These are phyloP conservation scores for Oedothorax gibbosus DNA, from an alignment of 1,140 invertebrate species.

Conservation along the genomic window DNA sequence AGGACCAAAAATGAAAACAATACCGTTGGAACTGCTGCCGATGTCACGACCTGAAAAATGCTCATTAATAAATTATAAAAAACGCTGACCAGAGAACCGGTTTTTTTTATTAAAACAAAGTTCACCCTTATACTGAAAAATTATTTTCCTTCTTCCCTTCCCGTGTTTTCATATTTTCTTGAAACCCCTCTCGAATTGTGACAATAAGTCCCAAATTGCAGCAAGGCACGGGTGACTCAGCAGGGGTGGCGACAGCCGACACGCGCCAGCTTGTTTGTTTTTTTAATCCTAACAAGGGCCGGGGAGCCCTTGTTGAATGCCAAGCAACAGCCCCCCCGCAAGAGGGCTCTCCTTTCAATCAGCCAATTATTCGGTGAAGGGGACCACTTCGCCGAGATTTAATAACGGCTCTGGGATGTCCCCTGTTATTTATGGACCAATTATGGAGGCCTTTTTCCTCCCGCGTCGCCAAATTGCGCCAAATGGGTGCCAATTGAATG, in stretches of 20 bases:
- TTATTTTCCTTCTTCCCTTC: too few relatives aligned
- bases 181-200: too few relatives aligned
- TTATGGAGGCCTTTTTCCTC: slow-evolving; percentile 28
- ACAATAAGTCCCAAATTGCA: too few relatives aligned
- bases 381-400: slow-evolving; percentile 57
- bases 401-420: slow-evolving; percentile 51
- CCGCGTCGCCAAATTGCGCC: slow-evolving; percentile 11
- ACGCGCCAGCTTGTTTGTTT: slow-evolving; percentile 34
- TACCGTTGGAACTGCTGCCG: too few relatives aligned
- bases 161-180: too few relatives aligned
- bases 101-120: too few relatives aligned
- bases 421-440: slow-evolving; percentile 59
- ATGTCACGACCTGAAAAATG: too few relatives aligned
- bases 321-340: slow-evolving; percentile 38
- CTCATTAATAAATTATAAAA: too few relatives aligned
- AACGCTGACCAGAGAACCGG: too few relatives aligned
- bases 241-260: background rate
- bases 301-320: slow-evolving; percentile 49
- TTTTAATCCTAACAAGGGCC: slow-evolving; percentile 38
- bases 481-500: background rate
- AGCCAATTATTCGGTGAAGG: slow-evolving; percentile 54
- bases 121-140: too few relatives aligned
- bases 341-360: slow-evolving; percentile 38
- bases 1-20: too few relatives aligned
- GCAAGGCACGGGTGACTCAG: too few relatives aligned